Evolutionary conservation across 2,113 vertebrate genomes (phyloP), one percentile per base, ranked within the genome.

Genomic region (Mustela nigripes): DNA sequence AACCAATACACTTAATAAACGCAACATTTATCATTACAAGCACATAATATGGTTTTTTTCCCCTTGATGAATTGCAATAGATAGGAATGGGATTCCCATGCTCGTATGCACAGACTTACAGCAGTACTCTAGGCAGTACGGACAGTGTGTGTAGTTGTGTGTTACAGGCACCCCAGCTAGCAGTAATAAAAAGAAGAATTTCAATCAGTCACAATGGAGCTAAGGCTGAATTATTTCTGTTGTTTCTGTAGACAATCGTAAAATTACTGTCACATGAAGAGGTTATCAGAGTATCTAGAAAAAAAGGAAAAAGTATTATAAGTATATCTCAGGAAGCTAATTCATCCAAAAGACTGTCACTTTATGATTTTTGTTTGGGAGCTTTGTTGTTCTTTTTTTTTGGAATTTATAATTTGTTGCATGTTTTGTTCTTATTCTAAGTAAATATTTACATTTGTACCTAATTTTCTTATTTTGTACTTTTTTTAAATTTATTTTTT

Each of bases 401-500:
- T 31, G 0, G 89, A 84, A 56, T 87, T 73, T 91, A n/a, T 1
- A 58, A 88, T 85, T 92, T 95, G 18, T 76, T 74, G 9, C 15
- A 73, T 53, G 78, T 53, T 56, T 85, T 80, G 14, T 84, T 94
- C 33, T 84, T 74, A 73, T 48, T n/a, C 91, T 84, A 91, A 73
- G 50, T 58, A 93, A 71, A 80, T 92, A 73, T 48, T 89, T 58
- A 73, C 8, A 9, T 45, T 33, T 71, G 42, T 67, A 84, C 36
- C 69, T 84, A 88, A 94, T 74, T 63, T 84, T 96, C 24, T 26
- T 88, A 58, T 93, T 71, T 82, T 50, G 31, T 69, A 89, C 48
- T 58, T 24, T 74, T 74, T 42, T 3, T 14, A 7, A 45, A 42
- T 82, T 50, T 69, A 89, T 56, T 58, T 24, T 74, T 42, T 3